A percentile compares a stretch with the other conserved stretches of the same genome.
Conservation (phyloP, 2,888 invertebrate species). For the Ochropleura leucogaster region DNA sequence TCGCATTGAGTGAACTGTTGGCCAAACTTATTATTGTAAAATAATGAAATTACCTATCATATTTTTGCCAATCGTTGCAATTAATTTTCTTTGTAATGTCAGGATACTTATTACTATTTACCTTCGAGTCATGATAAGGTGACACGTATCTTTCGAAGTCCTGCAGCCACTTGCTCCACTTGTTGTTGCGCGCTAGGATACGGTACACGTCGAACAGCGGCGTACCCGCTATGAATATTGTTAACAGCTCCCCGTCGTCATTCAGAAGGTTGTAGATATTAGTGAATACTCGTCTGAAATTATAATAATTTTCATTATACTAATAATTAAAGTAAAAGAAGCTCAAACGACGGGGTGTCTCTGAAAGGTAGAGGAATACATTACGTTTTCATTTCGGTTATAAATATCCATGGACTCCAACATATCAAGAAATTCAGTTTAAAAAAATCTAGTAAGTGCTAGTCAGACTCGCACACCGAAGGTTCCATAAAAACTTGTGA, state of each 20-base stretch:
- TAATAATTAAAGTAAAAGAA: background rate
- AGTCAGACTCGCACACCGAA: too few relatives aligned
- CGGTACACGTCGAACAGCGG: slow-evolving; percentile 93
- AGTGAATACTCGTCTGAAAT: slow-evolving; percentile 90
- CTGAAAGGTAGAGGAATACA: too few relatives aligned
- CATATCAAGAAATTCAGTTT: too few relatives aligned
- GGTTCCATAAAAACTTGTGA: too few relatives aligned
- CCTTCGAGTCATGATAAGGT: slow-evolving; percentile 90
- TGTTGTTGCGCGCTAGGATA: slow-evolving; percentile 84
- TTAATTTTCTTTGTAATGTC: too few relatives aligned
- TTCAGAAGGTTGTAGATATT: slow-evolving; percentile 92
- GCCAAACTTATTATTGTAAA: too few relatives aligned
- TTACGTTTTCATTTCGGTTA: too few relatives aligned
- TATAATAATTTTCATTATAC: background rate
- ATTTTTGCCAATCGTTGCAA: too few relatives aligned
- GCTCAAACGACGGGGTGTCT: background rate
- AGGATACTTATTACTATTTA: slow-evolving; percentile 3
- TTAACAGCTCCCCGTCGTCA: slow-evolving; percentile 92
- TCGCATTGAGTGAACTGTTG: too few relatives aligned
- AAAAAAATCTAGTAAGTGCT: too few relatives aligned
- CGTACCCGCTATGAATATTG: slow-evolving; percentile 92
- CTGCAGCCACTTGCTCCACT: slow-evolving; percentile 92
- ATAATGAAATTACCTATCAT: too few relatives aligned
- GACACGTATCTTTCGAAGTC: slow-evolving; percentile 92
- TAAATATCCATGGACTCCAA: too few relatives aligned